A percentile compares a stretch with the other conserved stretches of the same genome.
Conservation (phyloP, 2,797 vertebrate genomes). For the Sebastes taczanowskii region DNA sequence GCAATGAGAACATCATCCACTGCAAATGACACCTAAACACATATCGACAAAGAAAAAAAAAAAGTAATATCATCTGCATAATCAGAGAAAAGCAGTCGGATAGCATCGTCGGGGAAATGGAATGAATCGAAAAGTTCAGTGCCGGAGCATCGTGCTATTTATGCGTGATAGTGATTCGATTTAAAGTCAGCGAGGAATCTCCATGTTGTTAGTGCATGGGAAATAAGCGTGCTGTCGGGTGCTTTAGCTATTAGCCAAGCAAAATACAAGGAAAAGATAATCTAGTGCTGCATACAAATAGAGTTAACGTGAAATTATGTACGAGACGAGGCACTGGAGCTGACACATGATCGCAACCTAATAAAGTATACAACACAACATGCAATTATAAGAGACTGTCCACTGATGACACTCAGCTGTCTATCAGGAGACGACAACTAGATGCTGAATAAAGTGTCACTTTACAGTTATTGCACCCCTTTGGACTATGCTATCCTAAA, state of each 20-base stretch:
- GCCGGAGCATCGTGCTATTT: slow-evolving; percentile 59
- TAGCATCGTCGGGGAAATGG: slow-evolving; percentile 59
- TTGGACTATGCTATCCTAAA: neutral
- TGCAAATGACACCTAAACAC: slow-evolving; percentile 75
- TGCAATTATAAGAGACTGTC: slow-evolving; percentile 1
- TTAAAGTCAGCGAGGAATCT: slow-evolving; percentile 56
- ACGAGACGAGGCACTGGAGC: neutral
- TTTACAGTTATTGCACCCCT: neutral
- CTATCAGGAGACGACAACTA: neutral
- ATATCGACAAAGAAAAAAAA: slow-evolving; percentile 63
- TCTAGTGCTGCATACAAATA: neutral
- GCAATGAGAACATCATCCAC: slow-evolving; percentile 79
- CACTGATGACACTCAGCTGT: neutral
- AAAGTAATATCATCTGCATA: slow-evolving; percentile 77
- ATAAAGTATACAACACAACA: slow-evolving; percentile 1
- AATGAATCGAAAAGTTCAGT: slow-evolving; percentile 72
- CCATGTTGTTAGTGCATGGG: slow-evolving; percentile 51
- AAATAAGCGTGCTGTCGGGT: slow-evolving; percentile 26
- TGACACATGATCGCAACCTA: neutral
- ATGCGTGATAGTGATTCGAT: slow-evolving; percentile 57
- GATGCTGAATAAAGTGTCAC: neutral
- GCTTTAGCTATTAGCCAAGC: slow-evolving; percentile 54
- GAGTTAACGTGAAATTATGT: slow-evolving; percentile 19
- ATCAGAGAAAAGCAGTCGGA: slow-evolving; percentile 65
- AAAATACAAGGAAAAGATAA: slow-evolving; percentile 28